Conservation (phyloP, 2,113 vertebrate genomes). For the Psammodynastes pulverulentus region DNA sequence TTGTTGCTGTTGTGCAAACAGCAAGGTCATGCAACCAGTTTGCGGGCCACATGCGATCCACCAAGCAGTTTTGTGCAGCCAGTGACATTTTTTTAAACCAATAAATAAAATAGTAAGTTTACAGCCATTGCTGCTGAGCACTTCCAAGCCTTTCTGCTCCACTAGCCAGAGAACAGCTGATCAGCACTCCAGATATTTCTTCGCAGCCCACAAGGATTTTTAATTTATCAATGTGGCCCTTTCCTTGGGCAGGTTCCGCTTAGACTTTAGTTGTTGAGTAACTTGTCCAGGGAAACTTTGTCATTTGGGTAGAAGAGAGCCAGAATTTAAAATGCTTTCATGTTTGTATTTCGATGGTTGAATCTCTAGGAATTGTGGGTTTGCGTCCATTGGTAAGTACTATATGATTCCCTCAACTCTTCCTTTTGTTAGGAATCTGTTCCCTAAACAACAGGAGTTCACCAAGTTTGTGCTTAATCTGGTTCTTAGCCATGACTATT, state of each 20-base stretch:
- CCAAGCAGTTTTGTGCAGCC: neutral
- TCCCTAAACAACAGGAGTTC: neutral
- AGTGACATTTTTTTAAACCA: neutral
- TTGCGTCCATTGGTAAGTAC: neutral
- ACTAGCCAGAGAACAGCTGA: neutral
- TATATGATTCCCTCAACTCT: fast-evolving
- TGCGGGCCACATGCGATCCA: neutral
- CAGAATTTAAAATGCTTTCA: neutral
- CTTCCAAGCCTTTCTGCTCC: neutral
- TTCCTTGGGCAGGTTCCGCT: neutral
- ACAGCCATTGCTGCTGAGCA: neutral
- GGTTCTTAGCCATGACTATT: fast-evolving
- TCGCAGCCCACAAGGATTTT: neutral
- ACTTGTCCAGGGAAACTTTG: neutral
- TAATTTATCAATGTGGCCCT: neutral
- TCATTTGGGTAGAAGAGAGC: fast-evolving
- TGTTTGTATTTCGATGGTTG: fast-evolving
- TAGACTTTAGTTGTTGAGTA: neutral
- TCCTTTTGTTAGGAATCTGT: neutral
- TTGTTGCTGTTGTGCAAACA: neutral
- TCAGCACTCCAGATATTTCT: neutral
- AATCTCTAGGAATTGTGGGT: neutral
- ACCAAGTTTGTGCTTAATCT: neutral
- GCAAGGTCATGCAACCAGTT: too few relatives aligned
- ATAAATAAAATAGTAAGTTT: neutral